Evolutionary conservation across 2,888 invertebrate species (phyloP).

Genomic region (Pammene aurita): DNA sequence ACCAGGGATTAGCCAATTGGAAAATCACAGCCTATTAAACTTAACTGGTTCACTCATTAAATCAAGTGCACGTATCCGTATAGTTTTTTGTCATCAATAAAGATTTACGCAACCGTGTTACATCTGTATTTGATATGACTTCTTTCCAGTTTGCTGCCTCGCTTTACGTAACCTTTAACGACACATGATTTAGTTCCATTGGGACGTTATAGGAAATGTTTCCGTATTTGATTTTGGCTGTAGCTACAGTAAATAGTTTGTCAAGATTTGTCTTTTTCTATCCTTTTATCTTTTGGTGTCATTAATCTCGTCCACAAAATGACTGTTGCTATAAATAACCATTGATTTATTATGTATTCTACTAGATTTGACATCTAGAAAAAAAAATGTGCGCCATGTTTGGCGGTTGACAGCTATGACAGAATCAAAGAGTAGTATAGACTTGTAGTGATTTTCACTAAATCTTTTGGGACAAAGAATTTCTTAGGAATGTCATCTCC

Average conservation of each 20-base stretch:
- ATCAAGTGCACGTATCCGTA: conserved; percentile 23
- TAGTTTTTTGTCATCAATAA: conserved; percentile 28
- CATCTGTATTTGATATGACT: conserved; percentile 23
- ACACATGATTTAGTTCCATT: conserved; percentile 18
- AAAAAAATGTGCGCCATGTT: too few relatives aligned
- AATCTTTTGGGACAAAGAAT: too few relatives aligned
- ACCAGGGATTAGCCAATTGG: not conserved
- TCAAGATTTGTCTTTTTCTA: not conserved
- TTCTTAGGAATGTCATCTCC: too few relatives aligned
- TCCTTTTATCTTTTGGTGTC: too few relatives aligned
- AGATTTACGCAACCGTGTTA: conserved; percentile 33
- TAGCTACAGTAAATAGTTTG: too few relatives aligned
- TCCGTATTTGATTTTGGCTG: conserved; percentile 8
- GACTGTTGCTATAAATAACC: too few relatives aligned
- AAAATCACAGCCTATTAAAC: conserved; percentile 8
- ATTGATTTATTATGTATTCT: too few relatives aligned
- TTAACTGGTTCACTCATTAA: conserved; percentile 9
- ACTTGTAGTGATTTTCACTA: too few relatives aligned
- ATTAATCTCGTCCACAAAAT: too few relatives aligned
- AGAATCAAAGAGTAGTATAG: too few relatives aligned
- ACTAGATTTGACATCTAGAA: too few relatives aligned
- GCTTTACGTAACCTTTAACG: conserved; percentile 26
- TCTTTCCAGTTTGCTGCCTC: conserved; percentile 39
- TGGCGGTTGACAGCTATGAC: too few relatives aligned
- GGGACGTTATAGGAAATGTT: conserved; percentile 13